phyloP scores from a whole-genome alignment of 2,113 vertebrate genomes.

The Canis aureus region DNA sequence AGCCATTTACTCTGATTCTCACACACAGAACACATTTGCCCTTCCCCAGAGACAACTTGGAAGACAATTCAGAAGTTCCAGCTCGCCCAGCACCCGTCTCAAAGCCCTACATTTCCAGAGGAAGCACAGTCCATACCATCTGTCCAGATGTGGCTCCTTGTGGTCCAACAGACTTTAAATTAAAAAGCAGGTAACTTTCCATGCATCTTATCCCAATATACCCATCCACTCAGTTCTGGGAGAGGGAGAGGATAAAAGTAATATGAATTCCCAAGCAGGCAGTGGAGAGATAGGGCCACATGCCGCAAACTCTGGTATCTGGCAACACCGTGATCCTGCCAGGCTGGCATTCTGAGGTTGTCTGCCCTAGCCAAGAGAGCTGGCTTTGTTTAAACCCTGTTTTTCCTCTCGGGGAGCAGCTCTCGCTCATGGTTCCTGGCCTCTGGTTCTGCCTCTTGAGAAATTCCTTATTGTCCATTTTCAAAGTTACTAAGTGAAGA shows the following conservation, averaged over 20 bases:
- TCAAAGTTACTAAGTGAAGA: background rate
- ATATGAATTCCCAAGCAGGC: background rate
- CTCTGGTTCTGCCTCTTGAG: constrained; percentile 8
- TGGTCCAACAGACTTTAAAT: background rate
- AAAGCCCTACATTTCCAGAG: background rate
- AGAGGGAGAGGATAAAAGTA: background rate
- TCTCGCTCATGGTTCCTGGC: background rate
- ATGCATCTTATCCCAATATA: background rate
- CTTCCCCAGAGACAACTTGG: background rate
- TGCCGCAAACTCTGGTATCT: too few relatives aligned
- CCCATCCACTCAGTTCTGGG: background rate
- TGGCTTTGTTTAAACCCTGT: background rate
- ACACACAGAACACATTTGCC: background rate
- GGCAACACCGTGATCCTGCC: background rate
- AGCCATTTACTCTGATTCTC: background rate
- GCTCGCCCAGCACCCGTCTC: background rate
- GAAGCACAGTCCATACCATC: background rate
- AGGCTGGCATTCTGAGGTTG: background rate
- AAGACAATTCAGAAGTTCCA: background rate
- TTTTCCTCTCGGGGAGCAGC: background rate
- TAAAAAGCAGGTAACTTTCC: background rate
- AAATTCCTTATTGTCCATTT: background rate
- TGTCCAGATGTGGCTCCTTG: too few relatives aligned
- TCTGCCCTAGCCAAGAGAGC: background rate
- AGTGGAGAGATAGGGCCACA: background rate